Conservation (phyloP, 2,113 vertebrate genomes). For the Hirundichthys speculiger region DNA sequence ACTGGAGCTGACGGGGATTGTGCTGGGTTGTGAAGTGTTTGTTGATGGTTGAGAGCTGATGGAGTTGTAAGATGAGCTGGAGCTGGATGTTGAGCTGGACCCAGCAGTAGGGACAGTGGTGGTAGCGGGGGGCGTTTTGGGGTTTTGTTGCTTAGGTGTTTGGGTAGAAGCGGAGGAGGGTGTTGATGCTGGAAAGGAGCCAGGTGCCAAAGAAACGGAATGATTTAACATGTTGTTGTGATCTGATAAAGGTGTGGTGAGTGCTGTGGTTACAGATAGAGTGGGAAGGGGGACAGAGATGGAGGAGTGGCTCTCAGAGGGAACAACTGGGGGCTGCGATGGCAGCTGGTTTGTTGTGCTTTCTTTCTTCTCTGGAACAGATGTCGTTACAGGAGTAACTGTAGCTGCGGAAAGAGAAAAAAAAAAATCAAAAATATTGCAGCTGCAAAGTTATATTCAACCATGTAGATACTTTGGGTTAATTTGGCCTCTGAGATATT, state of each 20-base stretch:
- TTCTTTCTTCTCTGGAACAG: neutral
- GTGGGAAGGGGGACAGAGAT: neutral
- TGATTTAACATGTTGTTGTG: neutral
- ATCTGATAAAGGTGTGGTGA: neutral
- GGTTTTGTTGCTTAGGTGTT: neutral
- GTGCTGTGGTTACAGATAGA: neutral
- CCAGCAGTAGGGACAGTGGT: neutral
- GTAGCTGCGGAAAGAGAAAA: constrained; percentile 37
- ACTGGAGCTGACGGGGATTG: constrained; percentile 12
- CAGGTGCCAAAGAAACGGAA: neutral
- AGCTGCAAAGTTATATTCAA: neutral
- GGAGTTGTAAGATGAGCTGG: constrained; percentile 2
- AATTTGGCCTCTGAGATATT: too few species aligned
- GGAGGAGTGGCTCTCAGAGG: neutral
- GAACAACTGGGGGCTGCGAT: neutral
- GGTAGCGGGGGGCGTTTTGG: neutral
- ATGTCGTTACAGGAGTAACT: fast-evolving
- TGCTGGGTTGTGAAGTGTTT: constrained; percentile 30
- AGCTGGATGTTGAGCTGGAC: constrained; percentile 6
- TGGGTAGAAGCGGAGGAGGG: neutral
- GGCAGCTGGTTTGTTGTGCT: neutral
- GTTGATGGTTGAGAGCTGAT: constrained; percentile 7
- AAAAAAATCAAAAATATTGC: neutral
- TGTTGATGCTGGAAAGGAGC: neutral
- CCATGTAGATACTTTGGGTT: too few species aligned